A percentile compares a stretch with the other conserved stretches of the same genome.
Evolutionary conservation across 2,888 invertebrate species (phyloP).

Genomic region (Limulus polyphemus): DNA sequence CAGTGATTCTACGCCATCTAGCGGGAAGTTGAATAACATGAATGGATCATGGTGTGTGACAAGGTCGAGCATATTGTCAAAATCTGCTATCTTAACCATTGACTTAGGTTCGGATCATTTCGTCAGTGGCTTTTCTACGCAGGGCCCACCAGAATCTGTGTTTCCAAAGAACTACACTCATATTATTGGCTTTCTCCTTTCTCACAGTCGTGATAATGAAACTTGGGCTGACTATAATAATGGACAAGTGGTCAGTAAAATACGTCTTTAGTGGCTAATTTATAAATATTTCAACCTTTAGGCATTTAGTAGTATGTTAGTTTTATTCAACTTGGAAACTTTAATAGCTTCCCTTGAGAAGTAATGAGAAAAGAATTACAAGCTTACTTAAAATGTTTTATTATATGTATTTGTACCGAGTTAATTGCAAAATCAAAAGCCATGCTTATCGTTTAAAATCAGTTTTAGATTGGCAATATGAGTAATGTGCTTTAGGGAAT

Average conservation of each 20-base stretch:
- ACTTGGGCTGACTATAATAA: slow-evolving; percentile 12
- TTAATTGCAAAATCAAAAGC: too few species aligned
- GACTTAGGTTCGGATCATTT: slow-evolving; percentile 4
- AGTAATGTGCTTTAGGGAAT: too few species aligned
- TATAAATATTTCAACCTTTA: too few species aligned
- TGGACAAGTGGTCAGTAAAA: slow-evolving; percentile 8
- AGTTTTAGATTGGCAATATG: too few species aligned
- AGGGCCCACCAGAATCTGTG: slow-evolving; percentile 13
- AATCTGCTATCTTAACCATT: slow-evolving; percentile 5
- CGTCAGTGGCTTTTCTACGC: slow-evolving; percentile 11
- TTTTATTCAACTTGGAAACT: too few species aligned
- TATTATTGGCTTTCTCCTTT: slow-evolving; percentile 6
- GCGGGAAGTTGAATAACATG: slow-evolving; percentile 5
- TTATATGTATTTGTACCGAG: too few species aligned
- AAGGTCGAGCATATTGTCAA: slow-evolving; percentile 5
- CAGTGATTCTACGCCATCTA: slow-evolving; percentile 2
- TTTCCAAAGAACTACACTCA: slow-evolving; percentile 11
- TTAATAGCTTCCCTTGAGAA: too few species aligned
- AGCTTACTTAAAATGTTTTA: too few species aligned
- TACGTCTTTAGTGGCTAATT: too few species aligned
- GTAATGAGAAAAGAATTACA: too few species aligned
- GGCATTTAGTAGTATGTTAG: too few species aligned
- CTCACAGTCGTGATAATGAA: slow-evolving; percentile 6
- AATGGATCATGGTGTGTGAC: slow-evolving; percentile 17
- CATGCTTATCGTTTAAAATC: too few species aligned